These are phyloP conservation scores for Zele albiditarsus DNA, from an alignment of 2,888 invertebrate species.

Conservation along the genomic window DNA sequence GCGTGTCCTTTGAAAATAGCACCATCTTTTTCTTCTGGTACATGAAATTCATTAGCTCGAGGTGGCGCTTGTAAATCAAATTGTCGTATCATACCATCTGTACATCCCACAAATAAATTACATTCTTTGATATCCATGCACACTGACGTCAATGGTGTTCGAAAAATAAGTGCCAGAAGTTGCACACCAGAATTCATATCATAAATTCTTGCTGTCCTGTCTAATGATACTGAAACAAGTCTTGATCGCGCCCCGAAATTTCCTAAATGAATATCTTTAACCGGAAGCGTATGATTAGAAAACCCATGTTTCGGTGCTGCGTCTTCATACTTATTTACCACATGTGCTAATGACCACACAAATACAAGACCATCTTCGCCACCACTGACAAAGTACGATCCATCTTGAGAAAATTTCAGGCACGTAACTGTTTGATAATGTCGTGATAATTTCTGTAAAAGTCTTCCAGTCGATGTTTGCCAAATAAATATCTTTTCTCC, in stretches of 20 bases:
- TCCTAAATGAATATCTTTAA: constrained; percentile 86
- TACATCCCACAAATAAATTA: constrained; percentile 83
- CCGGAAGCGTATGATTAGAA: constrained; percentile 85
- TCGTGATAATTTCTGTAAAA: constrained; percentile 81
- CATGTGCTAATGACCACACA: constrained; percentile 82
- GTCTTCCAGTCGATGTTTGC: constrained; percentile 84
- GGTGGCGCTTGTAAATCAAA: constrained; percentile 75
- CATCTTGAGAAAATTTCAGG: constrained; percentile 84
- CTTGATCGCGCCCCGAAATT: constrained; percentile 81
- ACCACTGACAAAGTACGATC: constrained; percentile 84
- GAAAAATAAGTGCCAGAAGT: constrained; percentile 84
- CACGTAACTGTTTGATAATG: constrained; percentile 88
- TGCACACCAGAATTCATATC: constrained; percentile 81
- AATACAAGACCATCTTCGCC: constrained; percentile 90
- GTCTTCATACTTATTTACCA: constrained; percentile 69
- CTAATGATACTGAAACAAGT: constrained; percentile 85
- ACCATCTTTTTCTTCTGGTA: constrained; percentile 73
- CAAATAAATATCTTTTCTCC: constrained; percentile 90
- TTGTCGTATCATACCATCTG: constrained; percentile 81
- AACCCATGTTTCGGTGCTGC: constrained; percentile 80
- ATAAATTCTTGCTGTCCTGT: constrained; percentile 89
- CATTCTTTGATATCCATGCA: constrained; percentile 82
- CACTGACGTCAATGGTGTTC: constrained; percentile 80
- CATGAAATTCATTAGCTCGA: constrained; percentile 79
- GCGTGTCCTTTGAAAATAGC: constrained; percentile 81